phyloP scores from a whole-genome alignment of 2,888 invertebrate species.

The Copidosoma aretas region DNA sequence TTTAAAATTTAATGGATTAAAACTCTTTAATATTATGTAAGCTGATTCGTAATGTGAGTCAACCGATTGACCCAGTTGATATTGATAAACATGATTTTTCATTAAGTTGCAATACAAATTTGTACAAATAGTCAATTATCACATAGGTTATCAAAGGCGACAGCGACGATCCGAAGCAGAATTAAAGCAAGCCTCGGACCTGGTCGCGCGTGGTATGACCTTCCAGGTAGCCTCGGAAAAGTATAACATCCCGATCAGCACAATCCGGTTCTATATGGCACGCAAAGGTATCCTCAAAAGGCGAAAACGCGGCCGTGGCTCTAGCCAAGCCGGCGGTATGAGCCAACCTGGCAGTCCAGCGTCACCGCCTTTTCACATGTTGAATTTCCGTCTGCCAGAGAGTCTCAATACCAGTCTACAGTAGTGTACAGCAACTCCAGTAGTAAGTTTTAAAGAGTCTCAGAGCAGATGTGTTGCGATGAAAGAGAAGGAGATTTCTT shows the following conservation, averaged over 20 bases:
- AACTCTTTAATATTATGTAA: too few relatives aligned
- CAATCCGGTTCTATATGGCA: conserved; percentile 88
- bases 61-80: too few relatives aligned
- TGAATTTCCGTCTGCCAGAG: conserved; percentile 76
- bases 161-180: conserved; percentile 77
- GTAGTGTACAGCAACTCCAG: conserved; percentile 50
- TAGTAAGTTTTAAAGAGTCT: conserved; percentile 35
- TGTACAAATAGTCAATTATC: background rate
- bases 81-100: too few relatives aligned
- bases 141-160: conserved; percentile 59
- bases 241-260: conserved; percentile 87
- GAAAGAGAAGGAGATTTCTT: background rate
- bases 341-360: conserved; percentile 70
- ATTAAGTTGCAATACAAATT: too few relatives aligned
- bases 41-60: too few relatives aligned
- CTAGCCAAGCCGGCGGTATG: conserved; percentile 58
- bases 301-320: conserved; percentile 77
- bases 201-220: conserved; percentile 85
- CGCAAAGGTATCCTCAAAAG: conserved; percentile 82
- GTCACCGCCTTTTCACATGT: conserved; percentile 78
- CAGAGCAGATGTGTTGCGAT: conserved; percentile 14
- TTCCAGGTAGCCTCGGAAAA: conserved; percentile 87
- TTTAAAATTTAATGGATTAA: too few relatives aligned
- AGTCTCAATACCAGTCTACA: conserved; percentile 62
- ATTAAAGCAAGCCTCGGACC: conserved; percentile 81